Base-by-base conservation (phyloP, 2,888 invertebrate genomes). In the Asteroscopus sphinx region DNA sequence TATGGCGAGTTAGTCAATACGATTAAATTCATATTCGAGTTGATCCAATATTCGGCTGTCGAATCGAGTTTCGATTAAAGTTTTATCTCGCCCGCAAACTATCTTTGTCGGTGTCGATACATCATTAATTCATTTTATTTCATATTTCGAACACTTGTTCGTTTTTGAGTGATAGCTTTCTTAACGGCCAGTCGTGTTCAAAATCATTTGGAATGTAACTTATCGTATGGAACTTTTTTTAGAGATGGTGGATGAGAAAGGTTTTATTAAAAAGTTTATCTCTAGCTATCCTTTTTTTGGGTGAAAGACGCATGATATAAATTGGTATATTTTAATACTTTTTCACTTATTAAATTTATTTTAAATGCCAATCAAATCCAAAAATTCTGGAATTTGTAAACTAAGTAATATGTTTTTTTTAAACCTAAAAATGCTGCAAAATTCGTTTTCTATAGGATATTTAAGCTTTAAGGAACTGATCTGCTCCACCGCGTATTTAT, bases 91-190 rank as follows among this genome's bases (percentile, higher is more conserved):
- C 51, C 47, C 49, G 41, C 62, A 40, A 58, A 68, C 68, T 30
- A 66, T 40, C 68, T 60, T 61, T 58, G 70, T 72, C 73, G 66
- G 62, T 63, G 56, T 73, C 79, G 80, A 82, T 81, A 74, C 74
- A 84, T 84, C 82, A 86, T 83, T 81, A 80, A 81, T 85, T 83
- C 61, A 78, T 81, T 81, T 83, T 79, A 81, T 81, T 83, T 82
- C 65, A 74, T 80, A 84, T 57, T 73, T 79, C 72, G 73, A 80
- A 77, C 66, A 68, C 67, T 69, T 75, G 76, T 76, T 70, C 70
- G 57, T 78, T 77, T 76, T 81, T 69, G 71, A 78, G 54, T 77
- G 77, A 79, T 77, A 72, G 73, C 75, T 81, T 77, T 78, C 68
- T 73, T 73, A 72, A 63, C 61, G 49, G 73, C 62, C 69, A 69